Evolutionary conservation across 2,888 invertebrate genomes (phyloP), one percentile per base, ranked within the genome.

Genomic region (Nesidiocoris tenuis): DNA sequence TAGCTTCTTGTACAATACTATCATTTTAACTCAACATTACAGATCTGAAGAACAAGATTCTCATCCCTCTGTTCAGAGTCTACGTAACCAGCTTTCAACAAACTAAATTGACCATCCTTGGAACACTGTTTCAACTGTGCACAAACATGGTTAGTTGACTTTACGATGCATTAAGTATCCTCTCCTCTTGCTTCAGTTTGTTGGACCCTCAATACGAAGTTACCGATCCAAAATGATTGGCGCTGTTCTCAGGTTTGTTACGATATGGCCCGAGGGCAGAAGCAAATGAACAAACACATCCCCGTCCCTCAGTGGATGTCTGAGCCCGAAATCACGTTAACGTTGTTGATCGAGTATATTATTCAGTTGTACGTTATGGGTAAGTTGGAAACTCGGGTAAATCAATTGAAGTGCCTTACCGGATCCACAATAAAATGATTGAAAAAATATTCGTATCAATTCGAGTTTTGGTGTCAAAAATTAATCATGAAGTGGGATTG

Each of bases 21-120:
- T n/a, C n/a, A n/a, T n/a, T n/a, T n/a, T n/a, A n/a, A n/a, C n/a
- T n/a, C n/a, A n/a, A n/a, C n/a, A 39, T 39, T 39, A 12, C 25
- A 75, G 74, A 75, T 19, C 59, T 75, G 19, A 23, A 66, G 16
- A 22, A 23, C 12, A n/a, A 25, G 16, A 75, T 75, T 12, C 19
- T 66, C 16, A 56, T 17, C 7, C 66, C 66, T 19, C 59, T 75
- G 12, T 18, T 23, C 1, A 75, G 74, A 21, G 66, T 66, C 1
- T 75, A 55, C 22, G 24, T 75, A n/a, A 66, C 74, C 2, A 16
- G 18, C 19, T 21, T 7, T 54, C 61, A n/a, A 7, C 16, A 39
- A 61, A 54, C 63, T 7, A 72, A 72, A 17, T 22, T 72, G 21
- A 61, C 21, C 21, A 72, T 72, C 25, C 61, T 72, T 7, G 61